Evolutionary conservation across 1,140 invertebrate genomes (phyloP), one percentile per base, ranked within the genome.

Genomic region (Phthorimaea operculella): DNA sequence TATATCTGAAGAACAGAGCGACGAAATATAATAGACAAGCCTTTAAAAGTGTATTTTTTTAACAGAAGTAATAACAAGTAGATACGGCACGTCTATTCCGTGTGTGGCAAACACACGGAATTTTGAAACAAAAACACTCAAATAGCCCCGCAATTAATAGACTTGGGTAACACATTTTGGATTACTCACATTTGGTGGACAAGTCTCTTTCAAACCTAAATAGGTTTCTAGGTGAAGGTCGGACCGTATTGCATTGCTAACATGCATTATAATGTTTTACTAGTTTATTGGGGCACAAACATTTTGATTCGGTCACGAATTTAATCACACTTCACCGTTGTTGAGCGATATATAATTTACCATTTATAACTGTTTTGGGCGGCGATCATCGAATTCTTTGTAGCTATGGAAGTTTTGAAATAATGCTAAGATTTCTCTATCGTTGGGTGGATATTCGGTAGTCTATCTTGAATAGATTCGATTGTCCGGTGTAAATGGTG

Each of bases 191-290:
- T 62, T 64, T 34, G 53, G 52, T 61, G 55, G 54, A 54, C 54
- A 52, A 54, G 61, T 63, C 55, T 60, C 50, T 62, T 59, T 50
- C 57, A 52, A 57, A 48, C 33, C 51, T 53, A 70, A 66, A 68
- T 68, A 63, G 65, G 63, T 70, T 66, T 68, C 33, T 60, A 52
- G 68, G 63, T 66, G 63, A 70, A 70, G 65, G 68, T 54, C 60
- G 52, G 33, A 21, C 47, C 17, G 42, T 55, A 28, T 28, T 28
- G 47, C 49, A 47, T 58, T 60, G 54, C 57, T 57, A 52, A 49
- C 55, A 54, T 55, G 34, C 44, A 48, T 58, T 53, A 14, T 47
- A 47, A 47, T 39, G 36, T n/a, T 39, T 14, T 47, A 15, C 44
- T 47, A 28, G 21, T 28, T 16, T 47, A 47, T 9, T 47, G 16